Conservation (phyloP, 2,888 invertebrate species). For the Erynnis tages region DNA sequence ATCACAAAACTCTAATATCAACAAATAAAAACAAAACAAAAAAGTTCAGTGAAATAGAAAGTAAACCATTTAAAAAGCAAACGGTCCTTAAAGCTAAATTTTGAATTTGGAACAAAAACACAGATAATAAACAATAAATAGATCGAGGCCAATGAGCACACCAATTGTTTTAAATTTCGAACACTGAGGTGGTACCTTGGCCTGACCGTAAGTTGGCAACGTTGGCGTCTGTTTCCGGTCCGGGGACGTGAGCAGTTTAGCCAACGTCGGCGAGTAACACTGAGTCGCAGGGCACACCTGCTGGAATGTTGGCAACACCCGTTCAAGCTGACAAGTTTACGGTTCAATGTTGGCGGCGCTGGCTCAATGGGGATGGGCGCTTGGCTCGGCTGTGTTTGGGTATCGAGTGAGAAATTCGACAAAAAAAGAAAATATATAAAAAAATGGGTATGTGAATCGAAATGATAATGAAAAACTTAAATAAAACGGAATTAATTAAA, state of each 20-base stretch:
- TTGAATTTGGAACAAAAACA: constrained; percentile 62
- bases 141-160: constrained; percentile 76
- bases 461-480: too few species aligned
- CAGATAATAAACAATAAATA: constrained; percentile 23
- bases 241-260: constrained; percentile 88
- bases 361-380: constrained; percentile 30
- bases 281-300: constrained; percentile 79
- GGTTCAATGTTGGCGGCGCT: constrained; percentile 36
- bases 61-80: constrained; percentile 48
- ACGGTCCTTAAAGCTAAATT: constrained; percentile 58
- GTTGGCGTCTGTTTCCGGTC: constrained; percentile 74
- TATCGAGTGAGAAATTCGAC: background rate
- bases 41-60: too few species aligned
- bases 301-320: constrained; percentile 80
- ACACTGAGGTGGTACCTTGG: constrained; percentile 73
- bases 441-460: too few species aligned
- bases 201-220: constrained; percentile 78
- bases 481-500: too few species aligned
- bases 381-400: background rate
- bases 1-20: background rate
- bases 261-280: constrained; percentile 90
- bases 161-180: constrained; percentile 66
- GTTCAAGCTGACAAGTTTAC: constrained; percentile 63
- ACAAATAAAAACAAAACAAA: constrained; percentile 9
- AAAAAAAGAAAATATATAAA: background rate